Base-by-base conservation (phyloP, 2,888 invertebrate species). In the Epirrhoe alternata region DNA sequence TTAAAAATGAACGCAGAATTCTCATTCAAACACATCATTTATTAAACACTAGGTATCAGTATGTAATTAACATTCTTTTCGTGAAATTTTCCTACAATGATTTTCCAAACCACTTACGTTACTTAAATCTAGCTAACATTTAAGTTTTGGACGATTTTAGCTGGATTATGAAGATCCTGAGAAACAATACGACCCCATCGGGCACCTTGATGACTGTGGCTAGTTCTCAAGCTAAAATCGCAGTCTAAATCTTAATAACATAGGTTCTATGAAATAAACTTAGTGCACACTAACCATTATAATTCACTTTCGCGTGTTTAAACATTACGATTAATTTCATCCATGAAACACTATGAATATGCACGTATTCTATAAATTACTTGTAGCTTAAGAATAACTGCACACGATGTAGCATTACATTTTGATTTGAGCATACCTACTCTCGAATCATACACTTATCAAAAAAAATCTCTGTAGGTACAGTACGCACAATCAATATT, bases 251-350 rank as follows among this genome's bases (percentile, higher is more conserved):
- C 80, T 84, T 84, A 83, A 70, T 84, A 85, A 76, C 81, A 78
- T 79, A 70, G 49, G 59, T 55, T 80, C 73, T 74, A 81, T 74
- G 72, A 75, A 77, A 79, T 80, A 80, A 82, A 76, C 83, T 86
- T 87, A 88, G 82, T 85, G 86, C 87, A 85, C 79, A 85, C 84
- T 88, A 88, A 82, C 76, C 78, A 95, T n/a, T 88, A 86, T 71
- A 92, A 38, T 76, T 95, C 94, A 78, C 94, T 95, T 81, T 95
- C 95, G 64, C 88, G 93, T 71, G 94, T 93, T 77, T 59, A 42
- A 58, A 94, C 71, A 85, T 95, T 83, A 94, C 94, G 78, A 95
- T 95, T 86, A 88, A 90, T 89, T 90, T 90, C 79, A 82, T 84
- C 85, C 73, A 78, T 78, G 80, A 81, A 83, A 81, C 68, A 79